phyloP scores from a whole-genome alignment of 2,888 invertebrate genomes.

The Campoletis raptor region DNA sequence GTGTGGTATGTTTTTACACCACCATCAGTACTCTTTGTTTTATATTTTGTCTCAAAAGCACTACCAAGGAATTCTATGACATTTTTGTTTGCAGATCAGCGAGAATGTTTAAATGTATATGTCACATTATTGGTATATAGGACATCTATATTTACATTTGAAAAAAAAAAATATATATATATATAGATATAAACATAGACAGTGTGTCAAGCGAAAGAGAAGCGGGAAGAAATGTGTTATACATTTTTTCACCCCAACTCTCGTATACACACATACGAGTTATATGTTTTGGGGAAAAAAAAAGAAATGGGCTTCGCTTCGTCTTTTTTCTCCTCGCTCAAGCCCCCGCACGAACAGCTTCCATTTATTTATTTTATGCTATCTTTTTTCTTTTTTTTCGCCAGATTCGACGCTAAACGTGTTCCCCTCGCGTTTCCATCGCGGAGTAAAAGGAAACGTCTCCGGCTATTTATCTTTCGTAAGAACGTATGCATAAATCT shows the following conservation, averaged over 20 bases:
- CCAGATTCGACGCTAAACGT: slow-evolving; percentile 36
- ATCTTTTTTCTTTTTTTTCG: slow-evolving; percentile 14
- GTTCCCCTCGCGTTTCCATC: slow-evolving; percentile 24
- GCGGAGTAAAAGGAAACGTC: slow-evolving; percentile 50
- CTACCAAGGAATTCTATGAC: neutral
- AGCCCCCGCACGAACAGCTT: slow-evolving; percentile 18
- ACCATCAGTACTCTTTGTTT: slow-evolving; percentile 1
- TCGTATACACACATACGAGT: slow-evolving; percentile 52
- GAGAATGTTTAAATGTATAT: slow-evolving; percentile 56
- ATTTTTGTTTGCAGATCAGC: slow-evolving; percentile 63
- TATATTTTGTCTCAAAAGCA: slow-evolving; percentile 3
- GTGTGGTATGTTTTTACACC: neutral
- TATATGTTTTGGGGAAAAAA: slow-evolving; percentile 15
- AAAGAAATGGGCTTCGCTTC: slow-evolving; percentile 33
- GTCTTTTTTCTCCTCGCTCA: neutral
- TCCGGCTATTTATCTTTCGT: slow-evolving; percentile 69
- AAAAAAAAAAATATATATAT: neutral
- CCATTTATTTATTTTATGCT: slow-evolving; percentile 59
- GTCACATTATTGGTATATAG: slow-evolving; percentile 23
- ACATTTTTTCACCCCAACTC: slow-evolving; percentile 60
- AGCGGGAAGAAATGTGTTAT: slow-evolving; percentile 54
- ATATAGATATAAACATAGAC: slow-evolving; percentile 29
- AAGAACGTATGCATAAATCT: slow-evolving; percentile 53
- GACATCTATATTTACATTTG: slow-evolving; percentile 45
- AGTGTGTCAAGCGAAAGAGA: slow-evolving; percentile 17